Conservation (phyloP, 1,140 invertebrate species). For the Pararge aegeria region DNA sequence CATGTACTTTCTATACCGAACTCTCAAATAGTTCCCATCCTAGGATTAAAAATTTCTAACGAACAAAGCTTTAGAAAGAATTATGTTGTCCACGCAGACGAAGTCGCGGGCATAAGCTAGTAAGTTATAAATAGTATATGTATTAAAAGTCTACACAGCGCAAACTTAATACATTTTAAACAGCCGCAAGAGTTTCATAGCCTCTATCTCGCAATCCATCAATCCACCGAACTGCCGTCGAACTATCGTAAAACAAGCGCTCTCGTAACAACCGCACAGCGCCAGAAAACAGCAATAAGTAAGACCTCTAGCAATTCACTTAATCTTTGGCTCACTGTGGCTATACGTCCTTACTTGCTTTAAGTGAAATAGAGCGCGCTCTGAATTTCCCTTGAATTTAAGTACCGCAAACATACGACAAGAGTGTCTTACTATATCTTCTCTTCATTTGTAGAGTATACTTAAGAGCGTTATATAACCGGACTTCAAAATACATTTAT, state of each 20-base stretch:
- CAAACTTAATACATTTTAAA: conserved; percentile 5
- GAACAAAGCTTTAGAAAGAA: no score
- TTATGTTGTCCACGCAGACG: no score
- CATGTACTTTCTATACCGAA: no score
- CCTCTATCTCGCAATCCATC: conserved; percentile 7
- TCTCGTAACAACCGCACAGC: conserved; percentile 22
- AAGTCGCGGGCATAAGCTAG: no score
- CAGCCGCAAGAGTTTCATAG: conserved; percentile 4
- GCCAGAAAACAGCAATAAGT: conserved; percentile 31
- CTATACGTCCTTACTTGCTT: conserved; percentile 20
- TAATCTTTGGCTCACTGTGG: conserved; percentile 26
- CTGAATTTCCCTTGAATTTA: conserved; percentile 15
- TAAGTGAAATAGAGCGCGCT: conserved; percentile 23
- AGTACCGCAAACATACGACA: not conserved
- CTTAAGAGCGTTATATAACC: no score
- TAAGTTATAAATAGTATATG: no score
- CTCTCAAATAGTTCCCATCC: no score
- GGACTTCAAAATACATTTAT: no score
- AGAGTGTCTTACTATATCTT: not conserved
- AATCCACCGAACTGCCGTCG: conserved; percentile 18
- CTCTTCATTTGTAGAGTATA: not conserved
- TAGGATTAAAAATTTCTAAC: no score
- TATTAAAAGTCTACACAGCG: not conserved
- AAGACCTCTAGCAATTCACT: conserved; percentile 27
- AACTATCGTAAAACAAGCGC: conserved; percentile 26